Evolutionary conservation across 2,113 vertebrate genomes (phyloP).

Genomic region (Pavo muticus): DNA sequence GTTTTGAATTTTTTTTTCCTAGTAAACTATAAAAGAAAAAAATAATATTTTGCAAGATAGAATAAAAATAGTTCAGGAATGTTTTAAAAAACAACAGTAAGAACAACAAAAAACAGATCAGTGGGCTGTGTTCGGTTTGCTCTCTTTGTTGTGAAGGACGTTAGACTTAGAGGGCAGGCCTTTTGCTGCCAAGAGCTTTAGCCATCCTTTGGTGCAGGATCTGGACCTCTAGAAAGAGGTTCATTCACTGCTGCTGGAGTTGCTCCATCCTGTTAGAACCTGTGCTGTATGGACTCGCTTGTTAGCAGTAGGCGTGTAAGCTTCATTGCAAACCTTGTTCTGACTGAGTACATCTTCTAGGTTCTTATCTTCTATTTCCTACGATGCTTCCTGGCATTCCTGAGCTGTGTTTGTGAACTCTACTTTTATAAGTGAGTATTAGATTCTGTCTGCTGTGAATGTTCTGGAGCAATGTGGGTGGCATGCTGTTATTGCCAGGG

Average conservation of each 20-base stretch:
- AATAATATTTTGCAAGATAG: not conserved
- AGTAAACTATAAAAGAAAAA: not conserved
- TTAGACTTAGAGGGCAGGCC: not conserved
- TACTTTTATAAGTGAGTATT: constrained; percentile 99
- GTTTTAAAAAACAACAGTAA: not conserved
- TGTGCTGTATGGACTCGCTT: not conserved
- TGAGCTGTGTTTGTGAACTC: constrained; percentile 96
- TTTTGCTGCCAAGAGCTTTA: not conserved
- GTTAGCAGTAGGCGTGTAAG: not conserved
- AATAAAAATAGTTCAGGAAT: not conserved
- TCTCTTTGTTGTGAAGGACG: not conserved
- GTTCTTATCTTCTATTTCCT: constrained; percentile 99
- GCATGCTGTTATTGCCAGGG: not conserved
- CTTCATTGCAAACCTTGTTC: not conserved
- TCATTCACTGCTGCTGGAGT: not conserved
- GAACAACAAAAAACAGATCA: not conserved
- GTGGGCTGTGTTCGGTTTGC: not conserved
- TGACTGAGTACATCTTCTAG: constrained; percentile 73
- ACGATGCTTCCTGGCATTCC: constrained; percentile 94
- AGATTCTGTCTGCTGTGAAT: not conserved
- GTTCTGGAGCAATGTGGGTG: not conserved
- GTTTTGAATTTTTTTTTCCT: not conserved
- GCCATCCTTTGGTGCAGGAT: not conserved
- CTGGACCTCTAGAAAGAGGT: not conserved
- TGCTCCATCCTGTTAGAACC: not conserved